Evolutionary conservation across 2,797 vertebrate genomes (phyloP), one percentile per base, ranked within the genome.

Genomic region (Iguana delicatissima): DNA sequence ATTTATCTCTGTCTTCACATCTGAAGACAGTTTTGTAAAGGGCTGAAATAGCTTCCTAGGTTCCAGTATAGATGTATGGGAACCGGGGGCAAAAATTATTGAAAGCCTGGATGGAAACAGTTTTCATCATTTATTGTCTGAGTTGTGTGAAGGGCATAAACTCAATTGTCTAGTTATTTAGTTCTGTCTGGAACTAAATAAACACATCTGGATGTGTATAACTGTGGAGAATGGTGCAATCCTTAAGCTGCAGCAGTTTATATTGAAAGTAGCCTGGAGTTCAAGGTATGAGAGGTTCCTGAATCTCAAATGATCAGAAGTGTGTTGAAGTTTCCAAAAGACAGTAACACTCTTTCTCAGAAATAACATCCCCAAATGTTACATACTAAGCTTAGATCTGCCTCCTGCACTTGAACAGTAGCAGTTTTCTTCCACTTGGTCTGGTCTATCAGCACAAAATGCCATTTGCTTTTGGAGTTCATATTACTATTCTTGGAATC

Each of bases 401-500:
- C 77, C 29, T 35, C 50, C 50, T 77, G 62, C 64, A 74, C 22
- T 50, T 14, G 24, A 22, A 16, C 67, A 20, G 24, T 46, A 80
- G 35, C 62, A 20, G 3, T 83, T 84, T 91, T 42, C 22, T 52
- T 22, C 59, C 42, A 50, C 1, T 38, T 84, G 80, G 73, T n/a
- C 29, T 18, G 59, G 84, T 16, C 26, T 57, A 22, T 59, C 85
- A 62, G 32, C 38, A 38, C 62, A 64, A 55, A 22, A 38, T 16
- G 62, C 32, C 24, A 50, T 87, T 50, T 50, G 29, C 50, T 24
- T 72, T 55, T 79, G 69, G 69, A 86, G 50, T 59, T 35, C 35
- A 59, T 52, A 77, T 38, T 35, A 50, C 67, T 88, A 81, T 87
- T 46, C 90, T 67, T 50, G 91, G 92, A 94, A 87, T 91, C 8